Base-by-base conservation (phyloP, 2,888 invertebrate genomes). In the Cheiracanthium punctorium region DNA sequence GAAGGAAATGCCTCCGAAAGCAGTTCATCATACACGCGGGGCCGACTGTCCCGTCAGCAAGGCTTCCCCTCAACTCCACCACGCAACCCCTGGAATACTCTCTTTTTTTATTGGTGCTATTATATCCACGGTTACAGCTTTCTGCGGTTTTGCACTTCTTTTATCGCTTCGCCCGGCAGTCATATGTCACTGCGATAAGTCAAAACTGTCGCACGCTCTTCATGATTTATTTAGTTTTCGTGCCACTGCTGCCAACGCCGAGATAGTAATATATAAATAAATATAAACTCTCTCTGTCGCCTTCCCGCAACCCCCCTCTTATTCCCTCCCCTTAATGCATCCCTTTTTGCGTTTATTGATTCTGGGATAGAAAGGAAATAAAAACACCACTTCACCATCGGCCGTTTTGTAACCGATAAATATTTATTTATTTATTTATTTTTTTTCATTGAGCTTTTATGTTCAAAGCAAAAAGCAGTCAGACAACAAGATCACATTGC, bases 141-240 rank as follows among this genome's bases (percentile, higher is more conserved):
- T 58, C 41, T 85, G 84, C 73, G 84, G 84, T 85, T 79, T 52
- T 64, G 64, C 79, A n/a, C n/a, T n/a, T n/a, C 84, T 79, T 85
- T 85, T 85, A 85, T 85, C 84, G 77, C 65, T n/a, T 32, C 24
- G 30, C 20, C 24, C 67, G 32, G 29, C 70, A 24, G 74, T 80
- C 84, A 79, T 85, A 85, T 85, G 84, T 85, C 84, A 85, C 69
- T 2, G 32, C 73, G 79, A 85, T 85, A 85, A 85, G 84, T 85
- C 84, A 85, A n/a, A 85, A 79, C 79, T 79, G 84, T 85, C 84
- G 79, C 84, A 85, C 79, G 58, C 84, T 79, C 12, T 28, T 17
- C n/a, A 43, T 85, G 84, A 85, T 85, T 85, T 85, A 85, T 85
- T 74, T 79, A 85, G 79, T 85, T 69, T 58, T 69, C 67, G 74